Base-by-base conservation (phyloP, 2,888 invertebrate genomes). In the Graphium colonna region DNA sequence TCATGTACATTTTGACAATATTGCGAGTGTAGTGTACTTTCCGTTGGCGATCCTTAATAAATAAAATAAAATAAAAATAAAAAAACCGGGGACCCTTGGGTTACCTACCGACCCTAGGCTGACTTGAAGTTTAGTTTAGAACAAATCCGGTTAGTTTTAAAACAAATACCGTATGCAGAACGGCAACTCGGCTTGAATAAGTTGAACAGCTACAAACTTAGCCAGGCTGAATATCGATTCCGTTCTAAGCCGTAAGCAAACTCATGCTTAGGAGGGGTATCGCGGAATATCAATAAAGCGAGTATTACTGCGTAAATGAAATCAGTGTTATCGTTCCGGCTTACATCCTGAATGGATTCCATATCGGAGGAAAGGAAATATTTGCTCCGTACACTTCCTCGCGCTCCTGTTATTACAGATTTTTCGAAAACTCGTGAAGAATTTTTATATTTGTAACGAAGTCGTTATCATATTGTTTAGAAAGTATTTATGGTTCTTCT, bases 401-500 rank as follows among this genome's bases (percentile, higher is more conserved):
- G 21, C 21, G 21, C 21, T 21, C 21, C 33, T 44, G 21, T 54
- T 54, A 54, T 54, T 54, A 49, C n/a, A 54, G 28, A 26, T 44
- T 33, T 33, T 9, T 5, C 9, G 33, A 33, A 9, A 33, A 33
- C 21, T 21, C 21, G n/a, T 21, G 21, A 21, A 21, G 21, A 5
- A 21, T 21, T 21, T 21, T 21, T 21, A 21, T 21, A 21, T 21
- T 21, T 21, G 5, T 21, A 21, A 21, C 21, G 21, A 5, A 3
- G 21, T 3, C 5, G 21, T 21, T 21, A 21, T 21, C 2, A 21
- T 21, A 5, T 21, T 21, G 5, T 21, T 21, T 2, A 3, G 21
- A 21, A 21, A 2, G 21, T n/a, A n/a, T n/a, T n/a, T n/a, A n/a
- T n/a, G n/a, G n/a, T n/a, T n/a, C n/a, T n/a, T n/a, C n/a, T n/a